A percentile compares a stretch with the other conserved stretches of the same genome.
Evolutionary conservation across 2,888 invertebrate genomes (phyloP).

Genomic region (Stenchaetothrips biformis): DNA sequence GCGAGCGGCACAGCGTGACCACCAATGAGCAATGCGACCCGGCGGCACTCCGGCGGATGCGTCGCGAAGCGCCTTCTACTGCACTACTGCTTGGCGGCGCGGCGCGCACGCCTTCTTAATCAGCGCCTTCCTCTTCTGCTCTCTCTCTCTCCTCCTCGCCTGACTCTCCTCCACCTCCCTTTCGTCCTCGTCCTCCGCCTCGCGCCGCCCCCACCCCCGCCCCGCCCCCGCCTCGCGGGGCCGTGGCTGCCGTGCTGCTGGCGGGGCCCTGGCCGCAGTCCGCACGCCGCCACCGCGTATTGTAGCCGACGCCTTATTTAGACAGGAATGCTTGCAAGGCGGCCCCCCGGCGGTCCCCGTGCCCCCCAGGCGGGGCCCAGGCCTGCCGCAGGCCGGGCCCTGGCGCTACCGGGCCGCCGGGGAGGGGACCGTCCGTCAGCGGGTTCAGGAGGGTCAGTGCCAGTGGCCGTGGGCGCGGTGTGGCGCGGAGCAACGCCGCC

Average conservation of each 20-base stretch:
- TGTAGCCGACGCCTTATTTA: conserved; percentile 36
- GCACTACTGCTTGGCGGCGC: too few relatives aligned
- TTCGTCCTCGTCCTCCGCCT: background rate
- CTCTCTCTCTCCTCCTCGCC: background rate
- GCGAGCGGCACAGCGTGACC: too few relatives aligned
- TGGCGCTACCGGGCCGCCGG: background rate
- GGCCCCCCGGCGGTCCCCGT: background rate
- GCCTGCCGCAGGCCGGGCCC: background rate
- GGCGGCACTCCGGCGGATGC: too few relatives aligned
- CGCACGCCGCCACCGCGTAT: conserved; percentile 30
- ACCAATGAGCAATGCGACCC: too few relatives aligned
- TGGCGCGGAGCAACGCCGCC: background rate
- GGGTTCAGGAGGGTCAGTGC: background rate
- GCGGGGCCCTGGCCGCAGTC: conserved; percentile 23
- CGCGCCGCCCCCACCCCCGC: background rate
- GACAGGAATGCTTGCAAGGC: conserved; percentile 34
- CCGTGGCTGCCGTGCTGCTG: background rate
- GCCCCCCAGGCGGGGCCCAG: background rate
- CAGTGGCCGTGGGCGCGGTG: background rate
- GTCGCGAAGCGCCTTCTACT: too few relatives aligned
- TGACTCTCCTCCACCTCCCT: background rate
- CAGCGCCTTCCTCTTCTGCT: too few relatives aligned
- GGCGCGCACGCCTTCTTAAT: too few relatives aligned
- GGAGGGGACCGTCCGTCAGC: background rate
- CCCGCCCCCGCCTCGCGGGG: background rate